Conservation (phyloP, 92 coral and sea anemone genomes). For the Siderastrea siderea region DNA sequence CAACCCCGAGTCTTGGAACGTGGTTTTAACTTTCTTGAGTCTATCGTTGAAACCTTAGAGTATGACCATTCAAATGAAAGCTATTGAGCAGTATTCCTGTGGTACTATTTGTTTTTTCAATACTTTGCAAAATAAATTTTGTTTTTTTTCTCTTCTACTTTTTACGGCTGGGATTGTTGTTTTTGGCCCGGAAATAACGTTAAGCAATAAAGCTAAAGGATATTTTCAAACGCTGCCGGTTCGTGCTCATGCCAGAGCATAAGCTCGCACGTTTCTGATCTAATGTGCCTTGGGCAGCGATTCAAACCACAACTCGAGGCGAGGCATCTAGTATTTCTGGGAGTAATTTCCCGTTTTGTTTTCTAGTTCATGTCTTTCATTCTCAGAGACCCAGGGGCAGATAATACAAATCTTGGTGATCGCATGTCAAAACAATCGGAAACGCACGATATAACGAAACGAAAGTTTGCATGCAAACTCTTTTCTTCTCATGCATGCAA, state of each 20-base stretch:
- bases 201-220: constrained; percentile 11
- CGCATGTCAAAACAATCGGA: neutral
- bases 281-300: neutral
- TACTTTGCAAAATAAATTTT: no score
- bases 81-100: no score
- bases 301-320: constrained; percentile 49
- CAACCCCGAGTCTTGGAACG: neutral
- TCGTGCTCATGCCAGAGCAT: neutral
- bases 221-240: neutral
- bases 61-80: no score
- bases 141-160: neutral
- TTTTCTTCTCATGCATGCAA: neutral
- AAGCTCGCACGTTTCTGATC: neutral
- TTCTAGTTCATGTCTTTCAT: neutral
- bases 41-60: no score
- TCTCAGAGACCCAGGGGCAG: neutral
- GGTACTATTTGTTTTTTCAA: no score
- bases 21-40: no score
- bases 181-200: neutral
- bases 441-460: neutral
- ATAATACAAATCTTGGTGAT: neutral
- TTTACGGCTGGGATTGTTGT: neutral
- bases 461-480: neutral
- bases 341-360: neutral
- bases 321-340: constrained; percentile 11